Evolutionary conservation across 2,797 vertebrate species (phyloP), one percentile per base, ranked within the genome.

Genomic region (Holocentrus rufus): DNA sequence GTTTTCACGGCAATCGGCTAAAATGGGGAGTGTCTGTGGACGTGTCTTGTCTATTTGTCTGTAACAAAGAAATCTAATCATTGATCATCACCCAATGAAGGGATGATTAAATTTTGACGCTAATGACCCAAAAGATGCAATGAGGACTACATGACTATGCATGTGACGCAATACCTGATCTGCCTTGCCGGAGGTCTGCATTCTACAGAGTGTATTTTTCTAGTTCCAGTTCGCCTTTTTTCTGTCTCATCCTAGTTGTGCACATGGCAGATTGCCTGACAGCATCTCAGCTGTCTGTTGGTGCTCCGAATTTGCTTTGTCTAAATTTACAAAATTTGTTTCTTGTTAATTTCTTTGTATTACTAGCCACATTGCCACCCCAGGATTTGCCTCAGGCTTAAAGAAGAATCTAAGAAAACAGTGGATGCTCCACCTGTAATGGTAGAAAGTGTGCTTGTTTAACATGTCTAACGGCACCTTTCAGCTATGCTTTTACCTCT

Each of bases 401-500:
- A n/a, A 80, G 7, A 23, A 62, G 34, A 22, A 34, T 5, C 9
- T 55, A 54, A 56, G 9, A 65, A 36, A 49, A 0, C 17, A 23
- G 2, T n/a, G 14, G 2, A 59, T 64, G 20, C 52, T n/a, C 47
- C 15, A 70, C 72, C 14, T 65, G n/a, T 62, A 57, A 62, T 50
- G 31, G 27, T 62, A 55, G 27, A 76, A 65, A n/a, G 47, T 49
- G 39, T 66, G 5, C 58, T 27, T 39, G 69, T 59, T 74, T 59
- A 69, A 74, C 74, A 61, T 34, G 23, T 30, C 5, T 53, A 77
- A 74, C 30, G 56, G 57, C 66, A 80, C 46, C 63, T 81, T 77
- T 62, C 69, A 79, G 64, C 44, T 55, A 44, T 68, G 55, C 72
- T 69, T 72, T 66, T 59, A 70, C 76, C 74, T 77, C 72, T 49